Conservation (phyloP, 1,140 invertebrate species). For the Drosophila ananassae region DNA sequence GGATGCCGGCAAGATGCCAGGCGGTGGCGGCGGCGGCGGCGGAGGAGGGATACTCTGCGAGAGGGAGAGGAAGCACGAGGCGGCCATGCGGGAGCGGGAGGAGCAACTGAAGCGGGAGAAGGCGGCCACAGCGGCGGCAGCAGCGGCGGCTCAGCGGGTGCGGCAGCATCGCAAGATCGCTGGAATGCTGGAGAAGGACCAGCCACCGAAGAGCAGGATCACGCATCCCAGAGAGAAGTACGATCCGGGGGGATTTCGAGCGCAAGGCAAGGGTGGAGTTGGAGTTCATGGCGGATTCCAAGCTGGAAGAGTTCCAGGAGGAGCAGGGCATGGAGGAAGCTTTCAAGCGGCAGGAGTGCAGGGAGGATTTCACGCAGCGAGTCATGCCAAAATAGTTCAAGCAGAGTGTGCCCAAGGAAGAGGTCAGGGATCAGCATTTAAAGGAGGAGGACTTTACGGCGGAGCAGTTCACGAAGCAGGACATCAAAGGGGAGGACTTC, state of each 20-base stretch:
- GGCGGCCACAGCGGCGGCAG: conserved; percentile 7
- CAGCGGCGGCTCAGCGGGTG: conserved; percentile 29
- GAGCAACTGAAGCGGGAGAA: conserved; percentile 30
- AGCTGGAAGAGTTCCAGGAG: neutral
- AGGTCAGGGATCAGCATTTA: too few species aligned
- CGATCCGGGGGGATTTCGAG: neutral
- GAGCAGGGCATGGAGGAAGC: neutral
- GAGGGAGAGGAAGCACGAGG: conserved; percentile 51
- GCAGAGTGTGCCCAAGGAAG: too few species aligned
- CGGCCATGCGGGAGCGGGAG: conserved; percentile 43
- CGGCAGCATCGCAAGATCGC: conserved; percentile 16
- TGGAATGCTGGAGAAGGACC: neutral
- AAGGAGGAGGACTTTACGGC: too few species aligned
- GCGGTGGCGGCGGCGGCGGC: neutral
- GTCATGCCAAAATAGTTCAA: too few species aligned
- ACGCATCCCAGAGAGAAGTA: neutral
- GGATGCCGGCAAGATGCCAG: neutral
- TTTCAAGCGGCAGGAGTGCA: too few species aligned
- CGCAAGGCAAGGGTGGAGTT: neutral
- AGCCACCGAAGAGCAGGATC: neutral
- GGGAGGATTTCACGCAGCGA: too few species aligned
- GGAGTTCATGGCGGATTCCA: neutral
- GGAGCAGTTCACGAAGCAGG: too few species aligned
- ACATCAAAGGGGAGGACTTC: too few species aligned
- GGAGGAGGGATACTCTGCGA: conserved; percentile 30